Evolutionary conservation across 2,888 invertebrate species (phyloP).

Genomic region (Aleiodes alternator): DNA sequence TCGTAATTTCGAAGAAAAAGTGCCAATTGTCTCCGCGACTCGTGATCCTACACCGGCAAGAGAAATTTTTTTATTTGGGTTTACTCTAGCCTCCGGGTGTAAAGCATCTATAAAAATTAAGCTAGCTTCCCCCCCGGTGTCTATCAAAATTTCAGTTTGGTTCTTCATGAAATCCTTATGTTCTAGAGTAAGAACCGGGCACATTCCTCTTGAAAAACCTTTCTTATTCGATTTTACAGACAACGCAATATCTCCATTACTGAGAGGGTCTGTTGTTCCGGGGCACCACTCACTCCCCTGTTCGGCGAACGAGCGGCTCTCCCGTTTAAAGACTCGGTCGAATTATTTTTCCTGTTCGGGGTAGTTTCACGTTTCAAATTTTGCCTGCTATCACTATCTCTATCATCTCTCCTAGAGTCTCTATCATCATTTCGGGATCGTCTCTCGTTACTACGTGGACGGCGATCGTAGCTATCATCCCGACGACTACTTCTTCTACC

Average conservation of each 20-base stretch:
- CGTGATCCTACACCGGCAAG: neutral
- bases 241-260: constrained; percentile 1
- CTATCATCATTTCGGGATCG: too few relatives aligned
- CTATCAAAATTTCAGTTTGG: neutral
- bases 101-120: neutral
- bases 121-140: constrained; percentile 2
- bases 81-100: neutral
- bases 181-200: neutral
- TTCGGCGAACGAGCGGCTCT: neutral
- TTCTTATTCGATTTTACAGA: neutral
- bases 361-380: neutral
- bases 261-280: neutral
- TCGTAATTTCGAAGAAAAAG: neutral
- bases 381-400: neutral
- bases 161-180: neutral
- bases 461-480: neutral
- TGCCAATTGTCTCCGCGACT: neutral
- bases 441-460: too few relatives aligned
- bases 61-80: neutral
- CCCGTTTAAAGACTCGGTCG: constrained; percentile 9
- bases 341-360: neutral
- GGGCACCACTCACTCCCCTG: neutral
- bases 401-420: too few relatives aligned
- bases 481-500: neutral
- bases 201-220: neutral